These are phyloP conservation scores for Ctenochaetus hawaiiensis DNA, from an alignment of 2,797 vertebrate genomes.

Conservation along the genomic window DNA sequence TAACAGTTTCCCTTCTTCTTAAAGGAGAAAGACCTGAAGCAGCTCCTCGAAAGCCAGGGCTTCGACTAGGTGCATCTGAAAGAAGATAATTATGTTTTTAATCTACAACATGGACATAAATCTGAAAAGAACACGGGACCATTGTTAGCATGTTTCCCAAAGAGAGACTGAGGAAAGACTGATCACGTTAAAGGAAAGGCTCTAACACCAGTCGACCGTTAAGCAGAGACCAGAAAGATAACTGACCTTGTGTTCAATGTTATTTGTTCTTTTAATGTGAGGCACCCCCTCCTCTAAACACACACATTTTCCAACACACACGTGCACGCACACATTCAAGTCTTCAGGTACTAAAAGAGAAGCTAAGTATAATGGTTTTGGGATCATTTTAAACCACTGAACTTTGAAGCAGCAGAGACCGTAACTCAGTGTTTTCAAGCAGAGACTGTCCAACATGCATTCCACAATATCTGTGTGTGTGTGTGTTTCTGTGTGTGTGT, in stretches of 20 bases:
- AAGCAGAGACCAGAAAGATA: slow-evolving; percentile 17
- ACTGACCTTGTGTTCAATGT: slow-evolving; percentile 41
- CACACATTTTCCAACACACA: neutral
- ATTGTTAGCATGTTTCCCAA: slow-evolving; percentile 72
- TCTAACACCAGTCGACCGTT: neutral
- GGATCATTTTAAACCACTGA: slow-evolving; percentile 74
- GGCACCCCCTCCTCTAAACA: slow-evolving; percentile 31
- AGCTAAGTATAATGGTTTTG: slow-evolving; percentile 69
- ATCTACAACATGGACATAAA: slow-evolving; percentile 26
- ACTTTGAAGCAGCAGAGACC: slow-evolving; percentile 78
- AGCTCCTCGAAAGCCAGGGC: slow-evolving; percentile 29
- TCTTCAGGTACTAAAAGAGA: slow-evolving; percentile 70
- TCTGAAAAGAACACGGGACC: slow-evolving; percentile 23
- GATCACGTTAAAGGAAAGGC: slow-evolving; percentile 4
- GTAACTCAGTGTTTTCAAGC: slow-evolving; percentile 77
- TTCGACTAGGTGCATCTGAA: slow-evolving; percentile 32
- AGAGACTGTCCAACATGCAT: slow-evolving; percentile 73
- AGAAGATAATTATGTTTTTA: slow-evolving; percentile 47
- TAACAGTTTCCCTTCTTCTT: slow-evolving; percentile 34
- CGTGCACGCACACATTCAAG: slow-evolving; percentile 4
- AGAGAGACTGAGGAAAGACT: slow-evolving; percentile 51
- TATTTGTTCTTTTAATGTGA: slow-evolving; percentile 47
- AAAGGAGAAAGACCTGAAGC: slow-evolving; percentile 43
- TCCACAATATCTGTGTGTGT: slow-evolving; percentile 65
- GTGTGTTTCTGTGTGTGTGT: slow-evolving; percentile 22